phyloP scores from a whole-genome alignment of 2,797 vertebrate species.

The Rachycentron canadum region DNA sequence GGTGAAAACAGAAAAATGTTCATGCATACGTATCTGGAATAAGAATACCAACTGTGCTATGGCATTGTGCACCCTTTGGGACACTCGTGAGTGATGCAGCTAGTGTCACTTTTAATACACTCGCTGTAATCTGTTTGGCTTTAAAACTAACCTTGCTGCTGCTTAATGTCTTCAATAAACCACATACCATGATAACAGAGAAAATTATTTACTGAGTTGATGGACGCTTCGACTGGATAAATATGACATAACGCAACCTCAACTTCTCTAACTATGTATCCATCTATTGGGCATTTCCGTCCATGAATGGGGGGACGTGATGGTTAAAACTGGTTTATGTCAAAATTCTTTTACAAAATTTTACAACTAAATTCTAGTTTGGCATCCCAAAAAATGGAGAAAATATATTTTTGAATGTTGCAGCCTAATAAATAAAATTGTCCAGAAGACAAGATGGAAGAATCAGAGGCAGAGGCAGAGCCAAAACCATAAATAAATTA shows the following conservation, averaged over 20 bases:
- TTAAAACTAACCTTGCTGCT: not conserved
- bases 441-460: not conserved
- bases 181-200: not conserved
- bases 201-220: not conserved
- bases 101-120: not conserved
- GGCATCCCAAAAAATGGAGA: not conserved
- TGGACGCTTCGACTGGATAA: not conserved
- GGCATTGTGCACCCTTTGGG: not conserved
- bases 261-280: not conserved
- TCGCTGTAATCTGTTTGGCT: not conserved
- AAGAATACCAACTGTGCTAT: constrained; percentile 13
- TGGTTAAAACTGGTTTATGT: not conserved
- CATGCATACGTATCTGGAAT: constrained; percentile 21
- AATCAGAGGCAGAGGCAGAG: not conserved
- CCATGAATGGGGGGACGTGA: not conserved
- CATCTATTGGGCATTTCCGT: not conserved
- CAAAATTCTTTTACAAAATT: not conserved
- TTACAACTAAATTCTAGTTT: no score
- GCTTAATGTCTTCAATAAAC: not conserved
- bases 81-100: not conserved
- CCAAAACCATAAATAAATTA: constrained; percentile 4
- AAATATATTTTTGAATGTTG: not conserved
- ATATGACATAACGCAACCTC: not conserved
- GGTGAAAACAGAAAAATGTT: constrained; percentile 25
- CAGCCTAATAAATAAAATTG: not conserved